Percentiles rank a stretch among this genome's conserved stretches.
Conservation (phyloP, 1,140 invertebrate species). For the Lepidurus arcticus region DNA sequence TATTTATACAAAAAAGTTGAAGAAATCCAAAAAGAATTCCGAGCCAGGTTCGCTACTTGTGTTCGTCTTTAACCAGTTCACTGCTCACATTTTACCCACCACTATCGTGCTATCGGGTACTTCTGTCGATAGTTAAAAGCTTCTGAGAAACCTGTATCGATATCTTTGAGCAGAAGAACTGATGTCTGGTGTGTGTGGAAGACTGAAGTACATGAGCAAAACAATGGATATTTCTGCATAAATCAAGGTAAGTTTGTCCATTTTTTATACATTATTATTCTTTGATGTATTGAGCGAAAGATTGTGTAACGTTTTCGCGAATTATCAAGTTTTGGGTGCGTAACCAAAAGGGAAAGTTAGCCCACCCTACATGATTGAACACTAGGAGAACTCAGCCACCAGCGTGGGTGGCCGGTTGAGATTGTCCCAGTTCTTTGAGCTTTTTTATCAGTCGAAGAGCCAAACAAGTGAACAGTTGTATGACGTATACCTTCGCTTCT, state of each 20-base stretch:
- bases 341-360: not conserved
- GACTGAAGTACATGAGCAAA: not conserved
- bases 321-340: not conserved
- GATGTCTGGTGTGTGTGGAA: not conserved
- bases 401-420: conserved; percentile 4
- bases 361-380: not conserved
- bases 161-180: too few species aligned
- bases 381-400: conserved; percentile 1
- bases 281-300: not conserved
- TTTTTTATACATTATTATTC: not conserved
- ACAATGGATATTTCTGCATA: conserved; percentile 14
- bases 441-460: not conserved
- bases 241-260: not conserved
- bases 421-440: not conserved
- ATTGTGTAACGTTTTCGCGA: not conserved
- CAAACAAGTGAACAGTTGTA: not conserved
- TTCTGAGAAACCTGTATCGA: too few species aligned
- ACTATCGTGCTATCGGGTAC: too few species aligned
- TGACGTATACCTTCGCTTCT: not conserved
- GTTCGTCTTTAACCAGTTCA: too few species aligned
- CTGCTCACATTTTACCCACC: too few species aligned
- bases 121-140: too few species aligned
- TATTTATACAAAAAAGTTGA: too few species aligned
- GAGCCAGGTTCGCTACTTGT: too few species aligned
- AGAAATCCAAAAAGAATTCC: too few species aligned